Evolutionary conservation across 2,113 vertebrate species (phyloP).

Genomic region (Bombycilla garrulus): DNA sequence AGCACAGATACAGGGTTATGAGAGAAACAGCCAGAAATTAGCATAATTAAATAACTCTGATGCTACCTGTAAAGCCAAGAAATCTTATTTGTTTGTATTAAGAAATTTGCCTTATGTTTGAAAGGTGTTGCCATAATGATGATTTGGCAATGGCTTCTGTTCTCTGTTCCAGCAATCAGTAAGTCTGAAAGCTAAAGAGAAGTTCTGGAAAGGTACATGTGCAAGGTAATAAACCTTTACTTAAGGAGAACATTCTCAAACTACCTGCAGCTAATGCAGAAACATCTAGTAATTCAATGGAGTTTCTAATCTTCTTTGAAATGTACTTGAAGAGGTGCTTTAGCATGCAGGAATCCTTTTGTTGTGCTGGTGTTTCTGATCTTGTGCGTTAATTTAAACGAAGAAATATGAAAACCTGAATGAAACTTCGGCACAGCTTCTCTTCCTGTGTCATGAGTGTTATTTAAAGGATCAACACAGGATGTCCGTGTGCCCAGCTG

Average conservation of each 20-base stretch:
- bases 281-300: not conserved
- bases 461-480: not conserved
- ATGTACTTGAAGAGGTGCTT: not conserved
- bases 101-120: not conserved
- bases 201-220: not conserved
- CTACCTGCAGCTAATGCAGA: not conserved
- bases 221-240: not conserved
- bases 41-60: not conserved
- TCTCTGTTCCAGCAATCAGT: not conserved
- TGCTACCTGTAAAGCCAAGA: not conserved
- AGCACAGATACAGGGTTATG: not conserved
- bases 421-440: not conserved
- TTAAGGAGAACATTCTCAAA: not conserved
- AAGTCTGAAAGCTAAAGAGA: not conserved
- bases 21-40: not conserved
- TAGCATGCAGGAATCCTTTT: not conserved
- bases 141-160: not conserved
- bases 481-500: not conserved
- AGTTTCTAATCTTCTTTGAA: not conserved
- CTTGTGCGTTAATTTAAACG: not conserved
- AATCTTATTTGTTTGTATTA: not conserved
- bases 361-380: not conserved
- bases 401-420: not conserved
- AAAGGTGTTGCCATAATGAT: not conserved
- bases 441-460: not conserved